Percentiles rank a stretch among this genome's conserved stretches.
Conservation (phyloP, 2,888 invertebrate species). For the Agrochola circellaris region DNA sequence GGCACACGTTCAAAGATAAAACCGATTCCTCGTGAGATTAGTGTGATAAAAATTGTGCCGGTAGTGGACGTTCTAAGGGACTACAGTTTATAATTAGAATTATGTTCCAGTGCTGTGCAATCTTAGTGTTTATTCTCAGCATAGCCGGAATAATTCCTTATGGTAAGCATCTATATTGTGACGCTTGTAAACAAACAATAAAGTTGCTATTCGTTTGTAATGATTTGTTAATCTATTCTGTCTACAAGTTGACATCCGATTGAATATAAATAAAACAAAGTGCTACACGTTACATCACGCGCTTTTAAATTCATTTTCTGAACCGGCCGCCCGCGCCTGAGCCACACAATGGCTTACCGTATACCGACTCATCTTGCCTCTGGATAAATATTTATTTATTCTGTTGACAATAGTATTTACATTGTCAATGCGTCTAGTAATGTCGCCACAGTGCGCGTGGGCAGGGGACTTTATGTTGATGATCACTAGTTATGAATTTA, state of each 20-base stretch:
- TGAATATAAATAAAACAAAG: conserved; percentile 64
- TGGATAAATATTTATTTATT: conserved; percentile 90
- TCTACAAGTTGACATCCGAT: conserved; percentile 62
- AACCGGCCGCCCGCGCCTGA: conserved; percentile 78
- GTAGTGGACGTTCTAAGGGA: conserved; percentile 69
- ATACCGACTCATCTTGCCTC: conserved; percentile 84
- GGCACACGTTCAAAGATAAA: conserved; percentile 79
- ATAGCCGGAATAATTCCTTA: conserved; percentile 75
- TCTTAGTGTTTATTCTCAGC: conserved; percentile 78
- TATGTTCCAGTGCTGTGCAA: conserved; percentile 68
- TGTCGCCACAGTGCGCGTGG: conserved; percentile 84
- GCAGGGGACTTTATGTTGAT: conserved; percentile 82
- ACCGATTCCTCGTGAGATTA: conserved; percentile 79
- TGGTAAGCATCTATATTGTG: conserved; percentile 74
- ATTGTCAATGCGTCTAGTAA: conserved; percentile 84
- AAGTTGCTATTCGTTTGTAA: conserved; percentile 36
- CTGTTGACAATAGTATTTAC: conserved; percentile 90
- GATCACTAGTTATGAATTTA: conserved; percentile 84
- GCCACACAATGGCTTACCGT: conserved; percentile 80
- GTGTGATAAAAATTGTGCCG: conserved; percentile 79
- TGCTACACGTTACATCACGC: conserved; percentile 74
- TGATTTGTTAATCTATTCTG: conserved; percentile 61
- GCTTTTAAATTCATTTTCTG: conserved; percentile 75
- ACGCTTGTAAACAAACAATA: conserved; percentile 21
- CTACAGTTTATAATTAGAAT: conserved; percentile 67